These are phyloP conservation scores for Aricia artaxerxes DNA, from an alignment of 2,888 invertebrate genomes.

Conservation along the genomic window DNA sequence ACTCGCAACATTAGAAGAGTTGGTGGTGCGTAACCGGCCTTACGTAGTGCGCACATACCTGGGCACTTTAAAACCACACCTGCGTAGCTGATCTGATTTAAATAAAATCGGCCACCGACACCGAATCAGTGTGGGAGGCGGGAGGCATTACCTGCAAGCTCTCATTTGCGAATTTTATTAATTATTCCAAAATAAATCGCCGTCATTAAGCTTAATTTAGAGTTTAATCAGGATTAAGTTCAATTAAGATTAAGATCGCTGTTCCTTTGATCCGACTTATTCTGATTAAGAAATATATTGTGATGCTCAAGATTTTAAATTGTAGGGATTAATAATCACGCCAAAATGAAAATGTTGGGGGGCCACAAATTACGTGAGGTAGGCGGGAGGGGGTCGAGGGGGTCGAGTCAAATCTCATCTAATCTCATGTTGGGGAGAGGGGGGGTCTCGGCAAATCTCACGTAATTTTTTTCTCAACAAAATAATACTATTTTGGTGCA, in stretches of 20 bases:
- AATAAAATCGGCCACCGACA: neutral
- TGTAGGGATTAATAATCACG: neutral
- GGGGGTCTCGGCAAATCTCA: no score
- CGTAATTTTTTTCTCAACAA: no score
- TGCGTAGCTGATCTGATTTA: neutral
- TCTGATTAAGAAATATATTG: conserved; percentile 2
- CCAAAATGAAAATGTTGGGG: neutral
- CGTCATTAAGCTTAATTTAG: neutral
- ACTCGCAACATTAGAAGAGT: no score
- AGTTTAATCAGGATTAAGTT: conserved; percentile 10
- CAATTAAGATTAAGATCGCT: conserved; percentile 17
- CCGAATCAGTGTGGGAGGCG: neutral
- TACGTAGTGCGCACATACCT: no score
- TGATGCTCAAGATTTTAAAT: neutral
- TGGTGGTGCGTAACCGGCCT: no score
- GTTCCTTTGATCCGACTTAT: neutral
- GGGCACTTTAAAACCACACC: neutral
- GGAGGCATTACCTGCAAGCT: neutral
- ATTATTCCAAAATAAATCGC: neutral
- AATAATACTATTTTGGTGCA: no score
- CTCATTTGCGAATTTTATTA: neutral
- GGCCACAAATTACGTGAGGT: no score
- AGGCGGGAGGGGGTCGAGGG: no score
- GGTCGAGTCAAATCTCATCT: no score
- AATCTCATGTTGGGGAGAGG: no score